A percentile compares a stretch with the other conserved stretches of the same genome.
These are phyloP conservation scores for Andricus grossulariae DNA, from an alignment of 1,140 invertebrate genomes.

Conservation along the genomic window DNA sequence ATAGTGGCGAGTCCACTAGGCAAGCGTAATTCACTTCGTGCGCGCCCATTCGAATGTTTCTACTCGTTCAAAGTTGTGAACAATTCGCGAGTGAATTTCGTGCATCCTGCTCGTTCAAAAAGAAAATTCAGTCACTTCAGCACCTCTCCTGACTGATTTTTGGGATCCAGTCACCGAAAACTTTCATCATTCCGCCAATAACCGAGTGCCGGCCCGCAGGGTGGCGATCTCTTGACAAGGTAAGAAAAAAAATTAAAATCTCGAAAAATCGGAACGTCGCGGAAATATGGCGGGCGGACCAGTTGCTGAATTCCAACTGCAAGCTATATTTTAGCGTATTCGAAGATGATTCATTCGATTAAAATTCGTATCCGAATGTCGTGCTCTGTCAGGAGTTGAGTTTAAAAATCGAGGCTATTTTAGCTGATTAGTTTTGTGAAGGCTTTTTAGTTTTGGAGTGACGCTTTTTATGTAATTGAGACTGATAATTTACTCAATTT, in stretches of 20 bases:
- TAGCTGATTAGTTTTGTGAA: too few species aligned
- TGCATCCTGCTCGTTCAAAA: conserved; percentile 57
- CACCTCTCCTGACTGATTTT: conserved; percentile 74
- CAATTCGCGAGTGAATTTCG: conserved; percentile 57
- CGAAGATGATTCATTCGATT: too few species aligned
- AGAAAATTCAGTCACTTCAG: conserved; percentile 49
- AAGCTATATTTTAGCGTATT: too few species aligned
- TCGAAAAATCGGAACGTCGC: too few species aligned
- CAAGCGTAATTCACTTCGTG: conserved; percentile 6
- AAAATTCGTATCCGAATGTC: too few species aligned
- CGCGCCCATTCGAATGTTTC: conserved; percentile 65
- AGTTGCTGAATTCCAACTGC: too few species aligned
- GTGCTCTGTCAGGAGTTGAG: too few species aligned
- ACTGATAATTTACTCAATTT: too few species aligned
- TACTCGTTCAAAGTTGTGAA: conserved; percentile 47
- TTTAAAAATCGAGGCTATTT: too few species aligned
- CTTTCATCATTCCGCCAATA: conserved; percentile 76
- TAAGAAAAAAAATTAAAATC: conserved; percentile 37
- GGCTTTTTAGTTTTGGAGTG: too few species aligned
- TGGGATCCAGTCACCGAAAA: conserved; percentile 74
- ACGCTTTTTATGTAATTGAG: too few species aligned
- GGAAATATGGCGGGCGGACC: too few species aligned
- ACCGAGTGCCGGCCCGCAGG: conserved; percentile 75
- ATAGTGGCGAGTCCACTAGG: background rate
- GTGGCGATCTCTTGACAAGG: conserved; percentile 75